These are phyloP conservation scores for Metacarcinus magister DNA, from an alignment of 2,888 invertebrate genomes.

Conservation along the genomic window DNA sequence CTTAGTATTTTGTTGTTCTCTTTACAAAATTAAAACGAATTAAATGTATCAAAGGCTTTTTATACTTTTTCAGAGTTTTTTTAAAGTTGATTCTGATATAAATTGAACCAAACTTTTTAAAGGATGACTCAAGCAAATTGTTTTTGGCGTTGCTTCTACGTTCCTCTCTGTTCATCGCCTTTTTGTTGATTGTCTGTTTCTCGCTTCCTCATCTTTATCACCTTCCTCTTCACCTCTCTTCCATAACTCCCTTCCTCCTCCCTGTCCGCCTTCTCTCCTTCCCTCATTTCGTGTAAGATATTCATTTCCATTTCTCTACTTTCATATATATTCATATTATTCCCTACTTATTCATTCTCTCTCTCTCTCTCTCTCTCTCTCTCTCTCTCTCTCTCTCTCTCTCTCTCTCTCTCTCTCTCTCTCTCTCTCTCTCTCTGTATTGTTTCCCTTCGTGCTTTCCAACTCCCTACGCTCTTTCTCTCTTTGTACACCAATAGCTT, in stretches of 20 bases:
- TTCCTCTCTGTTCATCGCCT: neutral
- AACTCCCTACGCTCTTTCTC: neutral
- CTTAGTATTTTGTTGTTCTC: neutral
- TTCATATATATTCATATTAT: neutral
- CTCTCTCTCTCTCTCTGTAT: neutral
- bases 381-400: conserved; percentile 3
- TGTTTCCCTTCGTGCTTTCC: neutral
- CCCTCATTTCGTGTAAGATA: neutral
- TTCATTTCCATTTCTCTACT: neutral
- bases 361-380: neutral
- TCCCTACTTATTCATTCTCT: neutral
- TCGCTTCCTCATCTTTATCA: neutral
- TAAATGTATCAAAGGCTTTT: neutral
- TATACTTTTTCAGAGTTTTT: neutral
- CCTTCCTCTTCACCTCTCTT: neutral
- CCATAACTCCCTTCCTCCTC: neutral
- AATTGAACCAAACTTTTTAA: neutral
- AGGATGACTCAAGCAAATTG: neutral
- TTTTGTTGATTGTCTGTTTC: neutral
- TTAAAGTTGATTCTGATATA: neutral
- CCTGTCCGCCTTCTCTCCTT: neutral
- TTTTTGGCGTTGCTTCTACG: neutral
- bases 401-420: neutral
- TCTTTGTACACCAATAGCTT: neutral
- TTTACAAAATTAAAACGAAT: neutral